Evolutionary conservation across 2,888 invertebrate species (phyloP), one percentile per base, ranked within the genome.

Genomic region (Pollenia griseotomentosa): DNA sequence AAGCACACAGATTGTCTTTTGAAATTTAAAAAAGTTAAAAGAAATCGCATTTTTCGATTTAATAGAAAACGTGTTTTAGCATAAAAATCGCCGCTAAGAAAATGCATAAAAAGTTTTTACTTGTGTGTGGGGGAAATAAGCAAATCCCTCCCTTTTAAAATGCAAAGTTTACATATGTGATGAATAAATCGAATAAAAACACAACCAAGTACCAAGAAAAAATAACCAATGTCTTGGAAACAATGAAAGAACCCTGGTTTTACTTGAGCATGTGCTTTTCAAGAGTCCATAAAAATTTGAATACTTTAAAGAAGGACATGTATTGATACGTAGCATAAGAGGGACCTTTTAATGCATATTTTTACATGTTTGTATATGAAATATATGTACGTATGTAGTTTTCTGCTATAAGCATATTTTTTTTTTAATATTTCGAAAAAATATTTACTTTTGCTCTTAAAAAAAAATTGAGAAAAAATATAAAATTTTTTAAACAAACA

Each of bases 41-140:
- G n/a, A 74, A 71, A 55, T 74, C 57, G 42, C 42, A 65, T 63
- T 74, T 80, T 42, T 7, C 81, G 57, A 83, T 91, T 91, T 92
- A 92, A 92, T 92, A 91, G 91, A 91, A 92, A 92, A 92, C 92
- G 92, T 92, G 92, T 92, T 91, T 90, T 87, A 89, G 92, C 92
- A 92, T 92, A 92, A 92, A 91, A 92, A 91, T 92, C 90, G 89
- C 90, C 92, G 91, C 92, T 92, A 92, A 92, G 92, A 91, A 92
- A 92, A 91, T 92, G 92, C 89, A 89, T 89, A 87, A 89, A 89
- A 88, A 82, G 33, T 86, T 55, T 53, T 59, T 78, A 77, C 57
- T 74, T 61, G 19, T 75, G 46, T 44, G 7, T 42, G 53, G 11
- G 19, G 11, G 68, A 10, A 51, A 77, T n/a, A 48, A 68, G 61